Percentiles rank a stretch among this genome's conserved stretches.
phyloP scores from a whole-genome alignment of 2,888 invertebrate species.

The Clivina fossor region DNA sequence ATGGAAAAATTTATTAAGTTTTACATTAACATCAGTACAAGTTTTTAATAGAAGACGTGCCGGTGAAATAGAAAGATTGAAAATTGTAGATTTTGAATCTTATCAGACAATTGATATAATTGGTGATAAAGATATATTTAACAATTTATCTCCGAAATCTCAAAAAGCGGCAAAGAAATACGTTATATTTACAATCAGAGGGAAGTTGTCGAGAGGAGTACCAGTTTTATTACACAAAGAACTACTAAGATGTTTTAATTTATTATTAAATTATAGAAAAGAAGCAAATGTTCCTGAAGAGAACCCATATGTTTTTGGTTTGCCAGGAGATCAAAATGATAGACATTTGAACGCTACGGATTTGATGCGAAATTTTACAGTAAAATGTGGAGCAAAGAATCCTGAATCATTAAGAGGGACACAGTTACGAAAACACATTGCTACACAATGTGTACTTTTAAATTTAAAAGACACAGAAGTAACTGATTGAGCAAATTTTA shows the following conservation, averaged over 20 bases:
- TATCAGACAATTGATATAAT: not conserved
- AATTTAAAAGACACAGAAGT: constrained; percentile 28
- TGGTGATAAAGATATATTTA: not conserved
- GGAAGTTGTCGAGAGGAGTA: constrained; percentile 2
- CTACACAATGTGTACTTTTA: constrained; percentile 33
- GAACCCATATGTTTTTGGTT: constrained; percentile 5
- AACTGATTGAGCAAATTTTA: constrained; percentile 25
- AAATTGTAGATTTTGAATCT: constrained; percentile 6
- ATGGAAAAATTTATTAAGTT: not conserved
- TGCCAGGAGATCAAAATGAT: not conserved
- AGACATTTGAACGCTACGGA: constrained; percentile 18
- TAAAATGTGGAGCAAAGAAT: constrained; percentile 30
- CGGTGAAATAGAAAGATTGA: constrained; percentile 9
- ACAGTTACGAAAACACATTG: constrained; percentile 36
- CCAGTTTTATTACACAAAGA: not conserved
- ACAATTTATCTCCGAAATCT: not conserved
- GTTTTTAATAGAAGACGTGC: constrained; percentile 5
- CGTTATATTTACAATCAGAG: not conserved
- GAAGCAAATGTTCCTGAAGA: not conserved
- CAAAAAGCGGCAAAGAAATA: not conserved
- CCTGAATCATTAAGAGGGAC: constrained; percentile 36
- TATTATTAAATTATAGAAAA: not conserved
- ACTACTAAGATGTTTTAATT: not conserved
- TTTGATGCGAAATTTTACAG: constrained; percentile 27
- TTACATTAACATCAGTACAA: constrained; percentile 7